Evolutionary conservation across 2,113 vertebrate genomes (phyloP).

Genomic region (Mustela nigripes): DNA sequence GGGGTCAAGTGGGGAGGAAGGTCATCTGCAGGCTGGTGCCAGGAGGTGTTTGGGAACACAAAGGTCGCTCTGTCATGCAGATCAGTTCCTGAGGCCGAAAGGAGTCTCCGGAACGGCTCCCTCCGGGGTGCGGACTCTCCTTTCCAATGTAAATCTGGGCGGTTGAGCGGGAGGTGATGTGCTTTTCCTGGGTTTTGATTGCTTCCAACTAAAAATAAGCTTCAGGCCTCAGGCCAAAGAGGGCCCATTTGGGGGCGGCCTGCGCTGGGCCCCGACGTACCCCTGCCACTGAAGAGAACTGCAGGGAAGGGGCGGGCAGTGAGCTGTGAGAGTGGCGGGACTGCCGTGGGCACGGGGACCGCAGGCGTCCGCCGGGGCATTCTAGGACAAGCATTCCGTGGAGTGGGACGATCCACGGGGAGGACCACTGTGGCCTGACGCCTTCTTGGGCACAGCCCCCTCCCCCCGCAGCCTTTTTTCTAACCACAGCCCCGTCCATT

Average conservation of each 20-base stretch:
- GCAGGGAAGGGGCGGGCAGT: no score
- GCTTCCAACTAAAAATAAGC: not conserved
- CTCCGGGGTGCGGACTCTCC: not conserved
- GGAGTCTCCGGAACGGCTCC: not conserved
- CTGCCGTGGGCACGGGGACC: not conserved
- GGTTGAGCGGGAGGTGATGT: not conserved
- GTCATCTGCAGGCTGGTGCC: fast-evolving
- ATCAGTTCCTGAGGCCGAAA: not conserved
- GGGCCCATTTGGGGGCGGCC: not conserved
- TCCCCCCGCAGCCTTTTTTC: not conserved
- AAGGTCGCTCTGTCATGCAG: not conserved
- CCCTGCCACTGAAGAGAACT: not conserved
- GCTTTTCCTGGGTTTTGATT: not conserved
- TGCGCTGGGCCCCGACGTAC: not conserved
- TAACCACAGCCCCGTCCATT: not conserved
- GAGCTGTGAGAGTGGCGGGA: fast-evolving
- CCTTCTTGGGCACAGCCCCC: not conserved
- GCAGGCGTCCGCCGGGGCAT: not conserved
- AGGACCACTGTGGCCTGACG: not conserved
- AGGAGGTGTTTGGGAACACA: not conserved
- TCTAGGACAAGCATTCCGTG: not conserved
- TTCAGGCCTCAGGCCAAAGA: not conserved
- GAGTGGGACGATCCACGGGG: not conserved
- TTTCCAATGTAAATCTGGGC: not conserved
- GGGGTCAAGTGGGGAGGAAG: not conserved